phyloP scores from a whole-genome alignment of 2,113 vertebrate species.

The Anser brachyrhynchus region DNA sequence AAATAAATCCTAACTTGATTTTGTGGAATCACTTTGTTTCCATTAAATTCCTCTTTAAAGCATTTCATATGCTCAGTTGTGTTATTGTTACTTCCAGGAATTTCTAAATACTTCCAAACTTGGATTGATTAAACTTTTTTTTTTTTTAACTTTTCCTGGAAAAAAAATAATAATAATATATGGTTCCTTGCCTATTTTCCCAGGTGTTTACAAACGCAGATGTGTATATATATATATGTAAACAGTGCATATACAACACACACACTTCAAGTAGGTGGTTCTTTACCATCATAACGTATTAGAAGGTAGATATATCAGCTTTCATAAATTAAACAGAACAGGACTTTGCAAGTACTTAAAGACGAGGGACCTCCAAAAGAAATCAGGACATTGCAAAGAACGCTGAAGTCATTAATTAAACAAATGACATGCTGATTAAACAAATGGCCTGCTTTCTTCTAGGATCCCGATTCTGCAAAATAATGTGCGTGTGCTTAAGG shows the following conservation, averaged over 20 bases:
- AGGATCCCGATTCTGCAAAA: not conserved
- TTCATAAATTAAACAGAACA: not conserved
- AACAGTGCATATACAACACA: not conserved
- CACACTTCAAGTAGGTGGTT: not conserved
- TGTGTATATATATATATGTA: not conserved
- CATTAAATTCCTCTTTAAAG: constrained; percentile 51
- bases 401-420: not conserved
- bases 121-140: not conserved
- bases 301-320: not conserved
- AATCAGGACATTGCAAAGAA: not conserved
- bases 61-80: constrained; percentile 36
- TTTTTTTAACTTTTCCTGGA: constrained; percentile 4
- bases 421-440: not conserved
- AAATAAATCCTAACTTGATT: constrained; percentile 65
- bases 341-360: not conserved
- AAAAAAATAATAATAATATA: not conserved
- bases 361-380: not conserved
- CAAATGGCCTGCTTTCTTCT: not conserved
- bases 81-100: constrained; percentile 53
- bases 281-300: not conserved
- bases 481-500: not conserved
- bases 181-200: not conserved
- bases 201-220: constrained; percentile 1
- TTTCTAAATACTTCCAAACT: constrained; percentile 62
- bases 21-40: constrained; percentile 50